Percentiles rank a stretch among this genome's conserved stretches.
phyloP scores from a whole-genome alignment of 2,888 invertebrate genomes.

The Melitaea athalia region DNA sequence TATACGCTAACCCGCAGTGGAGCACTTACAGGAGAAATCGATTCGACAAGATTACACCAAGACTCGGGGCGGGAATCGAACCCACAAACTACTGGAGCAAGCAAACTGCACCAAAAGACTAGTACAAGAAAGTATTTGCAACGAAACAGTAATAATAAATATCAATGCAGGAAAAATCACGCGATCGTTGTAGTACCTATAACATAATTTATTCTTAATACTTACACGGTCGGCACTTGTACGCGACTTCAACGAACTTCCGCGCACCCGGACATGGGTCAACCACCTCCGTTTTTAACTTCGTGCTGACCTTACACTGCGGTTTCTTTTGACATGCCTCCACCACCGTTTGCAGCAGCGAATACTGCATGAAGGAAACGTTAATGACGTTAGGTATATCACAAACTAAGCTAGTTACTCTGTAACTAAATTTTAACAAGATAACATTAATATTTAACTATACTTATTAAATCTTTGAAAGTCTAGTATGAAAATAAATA shows the following conservation, averaged over 20 bases:
- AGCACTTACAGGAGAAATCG: no score
- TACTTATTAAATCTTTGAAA: no score
- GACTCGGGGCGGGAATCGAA: no score
- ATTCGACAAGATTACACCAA: no score
- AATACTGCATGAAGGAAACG: constrained; percentile 82
- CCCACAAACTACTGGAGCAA: no score
- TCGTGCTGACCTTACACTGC: constrained; percentile 93
- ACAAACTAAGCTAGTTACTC: background rate
- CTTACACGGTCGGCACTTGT: constrained; percentile 98
- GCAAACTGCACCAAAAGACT: no score
- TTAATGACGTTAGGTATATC: background rate
- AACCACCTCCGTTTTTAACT: constrained; percentile 89
- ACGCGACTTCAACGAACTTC: constrained; percentile 96
- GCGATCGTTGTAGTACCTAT: background rate
- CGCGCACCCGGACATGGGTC: constrained; percentile 95
- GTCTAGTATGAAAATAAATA: no score
- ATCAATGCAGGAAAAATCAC: background rate
- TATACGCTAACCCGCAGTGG: no score
- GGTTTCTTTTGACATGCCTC: constrained; percentile 96
- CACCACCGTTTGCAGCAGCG: constrained; percentile 94
- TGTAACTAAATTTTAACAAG: no score
- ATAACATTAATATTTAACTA: no score
- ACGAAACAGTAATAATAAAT: no score
- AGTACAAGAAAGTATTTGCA: no score
- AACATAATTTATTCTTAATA: constrained; percentile 50